A percentile compares a stretch with the other conserved stretches of the same genome.
Conservation (phyloP, 1,140 invertebrate species). For the Drosophila kanapiae region DNA sequence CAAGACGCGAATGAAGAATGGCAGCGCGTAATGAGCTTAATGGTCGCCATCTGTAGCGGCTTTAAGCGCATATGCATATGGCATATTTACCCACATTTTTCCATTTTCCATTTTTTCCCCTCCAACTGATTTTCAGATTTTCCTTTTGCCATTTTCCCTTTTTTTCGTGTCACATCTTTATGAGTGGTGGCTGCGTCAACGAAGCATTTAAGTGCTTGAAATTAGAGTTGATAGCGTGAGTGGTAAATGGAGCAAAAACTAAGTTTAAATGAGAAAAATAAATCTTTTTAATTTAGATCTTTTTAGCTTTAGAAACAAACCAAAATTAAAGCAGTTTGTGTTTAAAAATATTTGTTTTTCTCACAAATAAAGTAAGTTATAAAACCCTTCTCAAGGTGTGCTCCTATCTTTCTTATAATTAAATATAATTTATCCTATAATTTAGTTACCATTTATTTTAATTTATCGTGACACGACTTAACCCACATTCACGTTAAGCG, state of each 20-base stretch:
- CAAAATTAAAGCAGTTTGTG: no score
- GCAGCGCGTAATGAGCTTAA: conserved; percentile 46
- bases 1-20: conserved; percentile 58
- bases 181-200: conserved; percentile 38
- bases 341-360: not conserved
- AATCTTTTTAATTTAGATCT: no score
- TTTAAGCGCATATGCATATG: conserved; percentile 38
- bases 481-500: not conserved
- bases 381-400: no score
- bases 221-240: conserved; percentile 5
- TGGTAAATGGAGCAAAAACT: not conserved
- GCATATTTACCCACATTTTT: conserved; percentile 17
- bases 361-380: not conserved
- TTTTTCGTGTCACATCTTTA: conserved; percentile 30
- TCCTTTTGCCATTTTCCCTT: conserved; percentile 2
- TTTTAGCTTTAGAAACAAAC: not conserved
- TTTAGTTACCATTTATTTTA: not conserved
- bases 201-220: conserved; percentile 70
- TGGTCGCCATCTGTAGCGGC: conserved; percentile 36
- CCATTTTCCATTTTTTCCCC: conserved; percentile 4
- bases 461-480: not conserved
- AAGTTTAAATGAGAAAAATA: no score
- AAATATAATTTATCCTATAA: not conserved
- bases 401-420: not conserved
- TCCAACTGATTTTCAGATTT: conserved; percentile 5